A percentile compares a stretch with the other conserved stretches of the same genome.
Conservation (phyloP, 2,888 invertebrate genomes). For the Amblyteles armatorius region DNA sequence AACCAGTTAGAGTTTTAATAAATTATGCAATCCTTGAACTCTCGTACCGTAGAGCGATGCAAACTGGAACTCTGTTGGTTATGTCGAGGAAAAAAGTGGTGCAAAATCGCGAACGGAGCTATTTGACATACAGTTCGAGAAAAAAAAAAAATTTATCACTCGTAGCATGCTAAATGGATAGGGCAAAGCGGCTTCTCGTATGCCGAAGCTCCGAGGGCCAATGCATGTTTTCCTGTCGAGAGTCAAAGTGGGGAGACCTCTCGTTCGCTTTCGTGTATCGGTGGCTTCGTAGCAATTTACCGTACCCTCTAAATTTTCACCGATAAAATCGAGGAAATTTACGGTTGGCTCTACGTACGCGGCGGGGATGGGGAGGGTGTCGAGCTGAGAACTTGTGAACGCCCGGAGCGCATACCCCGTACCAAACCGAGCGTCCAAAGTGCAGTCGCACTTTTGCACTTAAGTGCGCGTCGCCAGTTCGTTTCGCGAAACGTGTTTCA, state of each 20-base stretch:
- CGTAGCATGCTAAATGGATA: constrained; percentile 19
- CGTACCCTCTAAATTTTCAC: constrained; percentile 75
- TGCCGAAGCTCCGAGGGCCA: constrained; percentile 49
- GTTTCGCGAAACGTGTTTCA: constrained; percentile 54
- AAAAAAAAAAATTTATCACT: not conserved
- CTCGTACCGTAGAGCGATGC: not conserved
- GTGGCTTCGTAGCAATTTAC: constrained; percentile 71
- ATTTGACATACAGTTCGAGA: constrained; percentile 4
- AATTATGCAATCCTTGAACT: not conserved
- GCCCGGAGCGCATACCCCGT: constrained; percentile 2
- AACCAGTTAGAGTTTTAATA: not conserved
- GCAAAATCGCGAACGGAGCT: not conserved
- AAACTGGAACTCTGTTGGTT: not conserved
- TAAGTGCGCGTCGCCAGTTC: constrained; percentile 58
- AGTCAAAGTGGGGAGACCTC: constrained; percentile 46
- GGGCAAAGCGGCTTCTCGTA: constrained; percentile 22
- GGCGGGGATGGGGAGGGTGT: constrained; percentile 8
- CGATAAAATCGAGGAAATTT: constrained; percentile 79
- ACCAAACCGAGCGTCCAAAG: constrained; percentile 47
- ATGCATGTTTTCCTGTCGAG: constrained; percentile 49
- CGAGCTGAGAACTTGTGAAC: constrained; percentile 39
- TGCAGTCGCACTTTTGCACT: constrained; percentile 63
- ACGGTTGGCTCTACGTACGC: constrained; percentile 52
- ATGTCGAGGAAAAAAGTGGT: not conserved
- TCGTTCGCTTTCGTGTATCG: constrained; percentile 47